Percentiles rank a stretch among this genome's conserved stretches.
Evolutionary conservation across 2,113 vertebrate species (phyloP).

Genomic region (Mirza zaza): DNA sequence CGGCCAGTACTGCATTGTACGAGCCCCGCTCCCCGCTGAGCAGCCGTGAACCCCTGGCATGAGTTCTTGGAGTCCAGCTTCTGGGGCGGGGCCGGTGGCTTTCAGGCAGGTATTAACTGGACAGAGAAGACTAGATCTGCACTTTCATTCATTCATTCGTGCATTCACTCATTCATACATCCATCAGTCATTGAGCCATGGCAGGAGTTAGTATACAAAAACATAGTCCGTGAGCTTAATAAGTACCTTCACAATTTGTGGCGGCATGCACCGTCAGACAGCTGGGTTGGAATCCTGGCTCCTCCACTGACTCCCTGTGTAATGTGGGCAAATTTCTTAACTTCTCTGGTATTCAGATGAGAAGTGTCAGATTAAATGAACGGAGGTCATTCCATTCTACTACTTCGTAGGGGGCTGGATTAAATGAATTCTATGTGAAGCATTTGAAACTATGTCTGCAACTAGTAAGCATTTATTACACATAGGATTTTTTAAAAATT

Average conservation of each 20-base stretch:
- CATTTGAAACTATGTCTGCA: background rate
- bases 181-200: background rate
- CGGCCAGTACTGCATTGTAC: constrained; percentile 74
- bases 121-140: background rate
- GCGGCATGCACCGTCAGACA: background rate
- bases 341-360: background rate
- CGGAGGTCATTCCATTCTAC: background rate
- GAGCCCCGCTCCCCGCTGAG: constrained; percentile 52
- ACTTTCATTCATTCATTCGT: background rate
- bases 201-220: background rate
- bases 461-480: background rate
- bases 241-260: background rate
- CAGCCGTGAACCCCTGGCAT: background rate
- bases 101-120: constrained; percentile 9
- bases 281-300: background rate
- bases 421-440: background rate
- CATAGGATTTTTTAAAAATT: background rate
- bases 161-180: background rate
- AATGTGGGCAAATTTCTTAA: background rate
- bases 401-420: background rate
- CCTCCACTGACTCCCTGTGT: background rate
- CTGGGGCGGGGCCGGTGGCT: background rate
- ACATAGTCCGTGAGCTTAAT: background rate
- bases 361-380: background rate
- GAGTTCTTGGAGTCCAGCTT: background rate